phyloP scores from a whole-genome alignment of 2,888 invertebrate species.

The Dugesia japonica region DNA sequence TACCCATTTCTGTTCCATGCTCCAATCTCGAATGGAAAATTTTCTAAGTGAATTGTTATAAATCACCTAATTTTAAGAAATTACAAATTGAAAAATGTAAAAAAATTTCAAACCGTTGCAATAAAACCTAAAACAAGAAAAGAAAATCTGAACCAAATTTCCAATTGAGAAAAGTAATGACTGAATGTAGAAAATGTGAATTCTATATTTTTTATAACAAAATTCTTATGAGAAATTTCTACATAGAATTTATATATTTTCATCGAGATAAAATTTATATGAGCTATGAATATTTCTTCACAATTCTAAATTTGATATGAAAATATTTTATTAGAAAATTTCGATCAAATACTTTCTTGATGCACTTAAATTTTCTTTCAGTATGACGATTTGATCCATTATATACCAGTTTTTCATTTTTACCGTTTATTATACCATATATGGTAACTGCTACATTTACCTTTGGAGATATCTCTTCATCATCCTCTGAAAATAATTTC shows the following conservation, averaged over 20 bases:
- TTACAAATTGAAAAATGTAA: not conserved
- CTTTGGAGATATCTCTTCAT: not conserved
- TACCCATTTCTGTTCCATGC: conserved; percentile 92
- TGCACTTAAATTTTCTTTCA: not conserved
- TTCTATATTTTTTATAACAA: conserved; percentile 60
- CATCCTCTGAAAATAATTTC: not conserved
- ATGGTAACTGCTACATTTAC: not conserved
- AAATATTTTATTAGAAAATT: no score
- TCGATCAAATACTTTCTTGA: conserved; percentile 51
- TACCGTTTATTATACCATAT: not conserved
- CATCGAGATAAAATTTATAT: conserved; percentile 73
- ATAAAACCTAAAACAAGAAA: conserved; percentile 71
- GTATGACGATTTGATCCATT: not conserved
- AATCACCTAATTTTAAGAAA: conserved; percentile 59
- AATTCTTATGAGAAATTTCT: conserved; percentile 52
- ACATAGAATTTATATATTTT: conserved; percentile 70
- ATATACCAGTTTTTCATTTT: not conserved
- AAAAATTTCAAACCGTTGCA: conserved; percentile 59
- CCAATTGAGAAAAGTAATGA: conserved; percentile 82
- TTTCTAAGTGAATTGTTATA: conserved; percentile 72
- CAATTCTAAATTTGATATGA: conserved; percentile 54
- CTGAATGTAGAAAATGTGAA: conserved; percentile 60
- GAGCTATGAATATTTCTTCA: conserved; percentile 70
- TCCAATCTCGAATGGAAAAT: conserved; percentile 78
- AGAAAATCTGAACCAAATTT: conserved; percentile 87